Base-by-base conservation (phyloP, 2,888 invertebrate species). In the Xestia c-nigrum region DNA sequence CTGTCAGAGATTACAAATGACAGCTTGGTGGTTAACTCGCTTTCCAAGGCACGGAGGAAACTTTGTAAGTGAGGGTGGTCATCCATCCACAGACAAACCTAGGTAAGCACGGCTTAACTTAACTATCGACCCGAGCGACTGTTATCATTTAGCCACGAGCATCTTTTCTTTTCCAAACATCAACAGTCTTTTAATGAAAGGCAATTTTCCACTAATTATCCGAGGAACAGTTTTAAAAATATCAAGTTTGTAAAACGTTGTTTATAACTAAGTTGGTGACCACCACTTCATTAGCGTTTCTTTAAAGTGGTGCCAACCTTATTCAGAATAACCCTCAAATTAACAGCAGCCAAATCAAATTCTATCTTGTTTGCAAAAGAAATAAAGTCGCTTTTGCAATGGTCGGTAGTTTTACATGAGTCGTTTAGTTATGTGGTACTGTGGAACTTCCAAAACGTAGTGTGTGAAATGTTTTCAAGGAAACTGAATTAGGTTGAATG, bases 221-320 rank as follows among this genome's bases (percentile, higher is more conserved):
- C 5, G 21, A 24, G n/a, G 19, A 81, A 73, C 31, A 7, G 7
- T 59, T 16, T 64, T 55, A 63, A 46, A 57, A 59, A 43, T 21
- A 46, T 52, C 9, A 46, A n/a, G 52, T 63, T 67, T 16, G 7
- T 14, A 55, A 61, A 81, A 31, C 16, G 16, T 75, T 68, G 31
- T 47, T 75, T 81, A 64, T 64, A 69, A 66, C 77, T 77, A 55
- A 50, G 77, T 71, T 50, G 21, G 66, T 55, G 46, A 64, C 71
- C 70, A 72, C 85, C 75, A 71, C 61, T 74, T 82, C 75, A 72
- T 85, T 85, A 78, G 75, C 69, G 83, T 73, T 73, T 82, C 73
- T 78, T 72, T 74, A 80, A 76, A 72, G 70, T 83, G 74, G 52
- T 74, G 59, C 47, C 14, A 67, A 59, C 66, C 43, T 61, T 31